phyloP scores from a whole-genome alignment of 2,113 vertebrate genomes.

The Chelonoidis abingdonii region DNA sequence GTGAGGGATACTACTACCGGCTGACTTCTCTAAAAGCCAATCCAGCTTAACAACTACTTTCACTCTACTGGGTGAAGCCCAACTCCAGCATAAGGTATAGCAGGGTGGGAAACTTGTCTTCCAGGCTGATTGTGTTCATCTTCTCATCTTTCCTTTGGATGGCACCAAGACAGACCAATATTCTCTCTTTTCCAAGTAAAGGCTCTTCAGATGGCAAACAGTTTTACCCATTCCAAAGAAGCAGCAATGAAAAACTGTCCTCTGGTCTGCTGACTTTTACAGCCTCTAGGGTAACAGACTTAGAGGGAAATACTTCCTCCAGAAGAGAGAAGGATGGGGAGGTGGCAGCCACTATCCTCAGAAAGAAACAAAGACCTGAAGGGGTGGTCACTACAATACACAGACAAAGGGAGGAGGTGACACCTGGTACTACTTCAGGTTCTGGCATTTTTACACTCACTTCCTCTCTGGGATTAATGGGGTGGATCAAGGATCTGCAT shows the following conservation, averaged over 20 bases:
- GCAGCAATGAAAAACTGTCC: background rate
- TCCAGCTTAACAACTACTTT: background rate
- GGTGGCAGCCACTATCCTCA: background rate
- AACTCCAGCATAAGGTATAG: background rate
- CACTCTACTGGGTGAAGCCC: background rate
- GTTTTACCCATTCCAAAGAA: background rate
- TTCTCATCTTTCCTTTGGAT: background rate
- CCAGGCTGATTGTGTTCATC: background rate
- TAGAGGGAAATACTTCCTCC: background rate
- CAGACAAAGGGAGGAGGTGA: background rate
- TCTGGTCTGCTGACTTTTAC: background rate
- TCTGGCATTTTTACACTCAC: background rate
- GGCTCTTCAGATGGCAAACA: background rate
- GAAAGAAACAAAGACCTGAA: background rate
- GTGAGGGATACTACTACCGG: background rate
- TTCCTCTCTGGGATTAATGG: background rate
- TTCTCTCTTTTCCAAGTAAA: background rate
- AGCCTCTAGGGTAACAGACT: background rate
- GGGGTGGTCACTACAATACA: background rate
- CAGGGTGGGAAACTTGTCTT: background rate
- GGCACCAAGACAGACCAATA: background rate
- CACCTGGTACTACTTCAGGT: background rate
- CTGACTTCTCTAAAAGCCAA: background rate
- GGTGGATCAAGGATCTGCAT: background rate
- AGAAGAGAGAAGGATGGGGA: background rate